These are phyloP conservation scores for Capromys pilorides DNA, from an alignment of 2,797 vertebrate genomes.

Conservation along the genomic window DNA sequence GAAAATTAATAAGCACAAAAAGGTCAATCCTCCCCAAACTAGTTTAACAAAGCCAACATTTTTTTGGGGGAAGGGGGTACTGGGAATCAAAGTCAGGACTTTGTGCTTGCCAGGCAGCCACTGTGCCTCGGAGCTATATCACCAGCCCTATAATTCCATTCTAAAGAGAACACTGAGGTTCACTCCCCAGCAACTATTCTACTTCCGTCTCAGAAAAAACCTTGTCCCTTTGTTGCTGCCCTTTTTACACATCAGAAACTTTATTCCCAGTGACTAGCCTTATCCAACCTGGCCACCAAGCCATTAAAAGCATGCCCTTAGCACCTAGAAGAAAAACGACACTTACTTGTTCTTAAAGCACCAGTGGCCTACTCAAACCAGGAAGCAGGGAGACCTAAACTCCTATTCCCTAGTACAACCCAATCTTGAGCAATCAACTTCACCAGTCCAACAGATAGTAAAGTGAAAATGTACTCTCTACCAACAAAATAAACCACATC, in stretches of 20 bases:
- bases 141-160: not conserved
- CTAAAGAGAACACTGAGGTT: not conserved
- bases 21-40: constrained; percentile 3
- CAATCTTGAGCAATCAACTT: not conserved
- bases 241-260: not conserved
- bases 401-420: not conserved
- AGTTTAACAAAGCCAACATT: constrained; percentile 14
- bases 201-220: not conserved
- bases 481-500: not conserved
- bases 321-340: not conserved
- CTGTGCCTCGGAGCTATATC: no score
- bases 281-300: not conserved
- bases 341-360: not conserved
- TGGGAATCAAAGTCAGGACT: no score
- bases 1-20: constrained; percentile 27
- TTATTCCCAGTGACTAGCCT: not conserved
- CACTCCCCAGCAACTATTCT: not conserved
- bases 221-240: not conserved
- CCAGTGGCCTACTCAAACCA: not conserved
- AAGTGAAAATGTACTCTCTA: not conserved
- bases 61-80: no score
- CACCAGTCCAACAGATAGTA: not conserved
- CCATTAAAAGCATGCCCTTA: not conserved
- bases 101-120: no score
- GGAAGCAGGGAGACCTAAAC: not conserved